phyloP scores from a whole-genome alignment of 2,113 vertebrate genomes.

The Chlorodrepanis virens region DNA sequence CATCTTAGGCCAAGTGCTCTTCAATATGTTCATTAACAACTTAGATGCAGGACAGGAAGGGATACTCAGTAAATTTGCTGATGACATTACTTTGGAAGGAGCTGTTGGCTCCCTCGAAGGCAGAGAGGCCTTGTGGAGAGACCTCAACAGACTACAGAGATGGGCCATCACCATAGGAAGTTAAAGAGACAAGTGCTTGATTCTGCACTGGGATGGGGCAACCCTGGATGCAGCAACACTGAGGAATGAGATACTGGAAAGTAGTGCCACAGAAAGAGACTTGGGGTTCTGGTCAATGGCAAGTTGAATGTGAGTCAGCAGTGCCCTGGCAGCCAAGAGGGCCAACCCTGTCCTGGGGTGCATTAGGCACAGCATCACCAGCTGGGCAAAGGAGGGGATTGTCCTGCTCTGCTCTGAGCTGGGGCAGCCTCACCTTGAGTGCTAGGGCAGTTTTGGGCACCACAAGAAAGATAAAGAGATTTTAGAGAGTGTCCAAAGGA shows the following conservation, averaged over 20 bases:
- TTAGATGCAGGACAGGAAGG: background rate
- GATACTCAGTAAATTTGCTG: background rate
- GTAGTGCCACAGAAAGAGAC: accelerated
- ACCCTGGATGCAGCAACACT: accelerated
- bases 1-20: background rate
- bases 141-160: background rate
- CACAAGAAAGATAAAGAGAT: background rate
- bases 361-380: background rate
- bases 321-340: background rate
- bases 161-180: background rate
- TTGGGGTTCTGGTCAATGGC: accelerated
- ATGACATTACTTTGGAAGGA: background rate
- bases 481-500: background rate
- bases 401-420: background rate
- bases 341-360: accelerated
- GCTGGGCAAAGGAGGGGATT: accelerated
- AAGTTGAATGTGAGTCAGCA: background rate
- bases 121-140: too few species aligned
- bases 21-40: accelerated
- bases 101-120: background rate
- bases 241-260: background rate
- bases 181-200: background rate
- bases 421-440: accelerated
- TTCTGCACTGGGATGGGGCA: background rate
- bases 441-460: background rate